phyloP scores from a whole-genome alignment of 1,140 invertebrate genomes.

The Drosophila sp. region DNA sequence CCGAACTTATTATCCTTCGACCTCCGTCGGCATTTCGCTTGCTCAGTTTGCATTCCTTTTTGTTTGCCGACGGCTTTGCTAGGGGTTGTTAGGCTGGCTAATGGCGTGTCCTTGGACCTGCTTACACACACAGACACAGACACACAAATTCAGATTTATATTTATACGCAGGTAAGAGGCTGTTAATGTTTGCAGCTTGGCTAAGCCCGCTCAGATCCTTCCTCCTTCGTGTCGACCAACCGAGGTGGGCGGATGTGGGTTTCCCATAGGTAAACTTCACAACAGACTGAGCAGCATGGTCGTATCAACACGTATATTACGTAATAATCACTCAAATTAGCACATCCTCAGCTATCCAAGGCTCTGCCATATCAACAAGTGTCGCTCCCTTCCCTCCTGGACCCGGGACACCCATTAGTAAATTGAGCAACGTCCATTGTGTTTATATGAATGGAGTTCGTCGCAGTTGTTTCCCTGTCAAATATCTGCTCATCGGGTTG shows the following conservation, averaged over 20 bases:
- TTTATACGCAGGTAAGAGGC: slow-evolving; percentile 36
- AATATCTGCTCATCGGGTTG: slow-evolving; percentile 30
- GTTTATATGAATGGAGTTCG: neutral
- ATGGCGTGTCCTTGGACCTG: slow-evolving; percentile 61
- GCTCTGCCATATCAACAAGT: slow-evolving; percentile 74
- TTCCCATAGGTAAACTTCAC: neutral
- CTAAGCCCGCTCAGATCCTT: slow-evolving; percentile 6
- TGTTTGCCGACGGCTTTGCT: slow-evolving; percentile 59
- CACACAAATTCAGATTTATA: neutral
- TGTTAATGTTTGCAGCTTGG: slow-evolving; percentile 39
- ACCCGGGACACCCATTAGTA: slow-evolving; percentile 55
- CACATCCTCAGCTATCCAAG: slow-evolving; percentile 36
- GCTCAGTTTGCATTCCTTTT: slow-evolving; percentile 24
- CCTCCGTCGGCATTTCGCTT: slow-evolving; percentile 50
- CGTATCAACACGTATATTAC: slow-evolving; percentile 42
- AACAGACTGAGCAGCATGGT: slow-evolving; percentile 18
- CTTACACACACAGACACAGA: slow-evolving; percentile 43
- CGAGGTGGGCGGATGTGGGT: neutral
- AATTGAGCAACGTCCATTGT: slow-evolving; percentile 60
- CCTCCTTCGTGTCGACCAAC: neutral
- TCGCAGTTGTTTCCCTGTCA: slow-evolving; percentile 4
- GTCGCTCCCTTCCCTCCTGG: slow-evolving; percentile 8
- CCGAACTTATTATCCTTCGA: slow-evolving; percentile 11
- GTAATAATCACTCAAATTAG: slow-evolving; percentile 54
- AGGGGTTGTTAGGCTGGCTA: slow-evolving; percentile 52